A percentile compares a stretch with the other conserved stretches of the same genome.
phyloP scores from a whole-genome alignment of 2,888 invertebrate genomes.

The Fragum sueziense region DNA sequence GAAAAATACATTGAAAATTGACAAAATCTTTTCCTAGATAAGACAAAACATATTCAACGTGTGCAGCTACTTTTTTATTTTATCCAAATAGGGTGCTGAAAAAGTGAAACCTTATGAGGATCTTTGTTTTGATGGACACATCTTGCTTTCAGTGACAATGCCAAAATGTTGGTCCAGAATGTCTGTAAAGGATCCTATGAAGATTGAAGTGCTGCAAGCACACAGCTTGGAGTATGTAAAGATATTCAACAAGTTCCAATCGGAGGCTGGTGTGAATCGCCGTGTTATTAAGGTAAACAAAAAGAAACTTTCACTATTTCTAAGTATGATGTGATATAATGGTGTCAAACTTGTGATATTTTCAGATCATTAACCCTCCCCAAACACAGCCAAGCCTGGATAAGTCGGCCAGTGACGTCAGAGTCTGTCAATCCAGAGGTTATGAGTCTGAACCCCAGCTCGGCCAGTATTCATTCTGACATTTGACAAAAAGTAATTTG shows the following conservation, averaged over 20 bases:
- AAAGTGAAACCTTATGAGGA: neutral
- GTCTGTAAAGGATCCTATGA: constrained; percentile 19
- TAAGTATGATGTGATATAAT: too few relatives aligned
- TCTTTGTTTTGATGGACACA: neutral
- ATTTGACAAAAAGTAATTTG: too few relatives aligned
- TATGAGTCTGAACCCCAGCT: too few relatives aligned
- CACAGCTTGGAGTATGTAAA: neutral
- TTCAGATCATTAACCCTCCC: too few relatives aligned
- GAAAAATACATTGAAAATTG: neutral
- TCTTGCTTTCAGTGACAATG: constrained; percentile 27
- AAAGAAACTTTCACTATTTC: too few relatives aligned
- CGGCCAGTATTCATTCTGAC: too few relatives aligned
- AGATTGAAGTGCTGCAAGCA: neutral
- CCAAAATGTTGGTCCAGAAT: constrained; percentile 32
- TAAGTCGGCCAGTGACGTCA: too few relatives aligned
- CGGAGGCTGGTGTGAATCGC: neutral
- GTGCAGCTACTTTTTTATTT: neutral
- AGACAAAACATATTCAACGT: neutral
- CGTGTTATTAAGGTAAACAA: constrained; percentile 6
- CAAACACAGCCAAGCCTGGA: too few relatives aligned
- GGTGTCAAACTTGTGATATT: too few relatives aligned
- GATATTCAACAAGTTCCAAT: constrained; percentile 12
- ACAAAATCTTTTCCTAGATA: neutral
- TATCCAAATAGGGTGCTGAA: too few relatives aligned
- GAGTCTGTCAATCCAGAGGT: too few relatives aligned